A percentile compares a stretch with the other conserved stretches of the same genome.
Conservation (phyloP, 2,888 invertebrate species). For the Drosophila dives region DNA sequence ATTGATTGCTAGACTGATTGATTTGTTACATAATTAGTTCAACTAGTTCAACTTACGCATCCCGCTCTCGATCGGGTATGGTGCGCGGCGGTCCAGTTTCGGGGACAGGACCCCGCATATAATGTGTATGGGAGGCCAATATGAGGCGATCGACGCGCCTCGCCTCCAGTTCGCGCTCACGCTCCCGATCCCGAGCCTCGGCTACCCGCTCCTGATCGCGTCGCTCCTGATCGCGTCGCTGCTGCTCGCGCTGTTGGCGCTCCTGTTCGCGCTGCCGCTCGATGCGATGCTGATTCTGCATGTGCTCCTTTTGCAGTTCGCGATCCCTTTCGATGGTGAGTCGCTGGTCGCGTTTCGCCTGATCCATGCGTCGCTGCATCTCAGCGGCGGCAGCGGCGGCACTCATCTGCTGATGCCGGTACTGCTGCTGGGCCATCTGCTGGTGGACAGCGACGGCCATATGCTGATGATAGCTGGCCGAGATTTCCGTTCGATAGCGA, state of each 20-base stretch:
- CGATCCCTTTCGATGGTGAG: constrained; percentile 74
- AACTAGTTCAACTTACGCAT: constrained; percentile 78
- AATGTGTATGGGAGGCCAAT: constrained; percentile 62
- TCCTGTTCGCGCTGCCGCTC: constrained; percentile 80
- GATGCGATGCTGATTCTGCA: constrained; percentile 78
- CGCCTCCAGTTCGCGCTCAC: constrained; percentile 71
- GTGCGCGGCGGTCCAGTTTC: constrained; percentile 83
- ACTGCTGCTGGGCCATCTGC: constrained; percentile 73
- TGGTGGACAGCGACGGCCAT: constrained; percentile 74
- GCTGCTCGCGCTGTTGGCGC: constrained; percentile 75
- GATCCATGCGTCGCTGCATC: constrained; percentile 77
- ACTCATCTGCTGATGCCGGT: constrained; percentile 80
- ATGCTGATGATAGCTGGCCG: constrained; percentile 84
- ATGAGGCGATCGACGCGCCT: constrained; percentile 81
- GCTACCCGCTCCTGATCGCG: constrained; percentile 80
- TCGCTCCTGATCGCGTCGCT: constrained; percentile 66
- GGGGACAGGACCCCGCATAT: constrained; percentile 77
- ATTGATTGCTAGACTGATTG: background rate
- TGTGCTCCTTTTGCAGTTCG: constrained; percentile 82
- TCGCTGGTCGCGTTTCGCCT: constrained; percentile 76
- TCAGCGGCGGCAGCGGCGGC: constrained; percentile 73
- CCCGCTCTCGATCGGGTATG: constrained; percentile 83
- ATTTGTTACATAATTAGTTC: no score
- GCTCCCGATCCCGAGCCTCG: constrained; percentile 80
- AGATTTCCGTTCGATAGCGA: constrained; percentile 85